phyloP scores from a whole-genome alignment of 1,140 invertebrate genomes.

The honey bee (Apis mellifera) region DNA sequence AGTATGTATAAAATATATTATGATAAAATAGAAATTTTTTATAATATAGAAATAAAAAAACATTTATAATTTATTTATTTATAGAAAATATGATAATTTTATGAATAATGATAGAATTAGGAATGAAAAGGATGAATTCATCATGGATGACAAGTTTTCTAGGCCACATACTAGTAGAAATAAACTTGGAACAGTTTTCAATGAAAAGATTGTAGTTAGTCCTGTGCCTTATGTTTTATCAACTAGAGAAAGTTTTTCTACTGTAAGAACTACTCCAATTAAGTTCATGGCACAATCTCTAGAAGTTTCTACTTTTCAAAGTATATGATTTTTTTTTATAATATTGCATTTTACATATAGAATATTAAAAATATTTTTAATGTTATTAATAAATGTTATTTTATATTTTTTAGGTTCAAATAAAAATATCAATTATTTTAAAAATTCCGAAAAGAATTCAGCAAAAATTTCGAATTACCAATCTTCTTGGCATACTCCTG shows the following conservation, averaged over 20 bases:
- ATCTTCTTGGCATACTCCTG: constrained; percentile 72
- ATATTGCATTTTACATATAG: neutral
- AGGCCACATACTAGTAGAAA: constrained; percentile 63
- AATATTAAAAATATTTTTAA: neutral
- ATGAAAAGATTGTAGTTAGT: constrained; percentile 77
- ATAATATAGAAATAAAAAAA: neutral
- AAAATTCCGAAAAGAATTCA: constrained; percentile 59
- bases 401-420: constrained; percentile 55
- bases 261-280: constrained; percentile 75
- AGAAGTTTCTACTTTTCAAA: constrained; percentile 65
- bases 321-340: constrained; percentile 53
- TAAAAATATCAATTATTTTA: constrained; percentile 59
- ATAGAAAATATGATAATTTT: constrained; percentile 40
- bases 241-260: constrained; percentile 77
- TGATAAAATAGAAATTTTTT: neutral
- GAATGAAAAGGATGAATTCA: constrained; percentile 14
- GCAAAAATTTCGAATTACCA: constrained; percentile 62
- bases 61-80: constrained; percentile 25
- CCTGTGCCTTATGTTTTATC: constrained; percentile 77
- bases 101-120: constrained; percentile 25
- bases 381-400: constrained; percentile 24
- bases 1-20: constrained; percentile 24
- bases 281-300: constrained; percentile 70
- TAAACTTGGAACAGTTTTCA: constrained; percentile 77
- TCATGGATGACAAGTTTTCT: constrained; percentile 28